phyloP scores from a whole-genome alignment of 2,113 vertebrate species.

The Antennarius striatus region DNA sequence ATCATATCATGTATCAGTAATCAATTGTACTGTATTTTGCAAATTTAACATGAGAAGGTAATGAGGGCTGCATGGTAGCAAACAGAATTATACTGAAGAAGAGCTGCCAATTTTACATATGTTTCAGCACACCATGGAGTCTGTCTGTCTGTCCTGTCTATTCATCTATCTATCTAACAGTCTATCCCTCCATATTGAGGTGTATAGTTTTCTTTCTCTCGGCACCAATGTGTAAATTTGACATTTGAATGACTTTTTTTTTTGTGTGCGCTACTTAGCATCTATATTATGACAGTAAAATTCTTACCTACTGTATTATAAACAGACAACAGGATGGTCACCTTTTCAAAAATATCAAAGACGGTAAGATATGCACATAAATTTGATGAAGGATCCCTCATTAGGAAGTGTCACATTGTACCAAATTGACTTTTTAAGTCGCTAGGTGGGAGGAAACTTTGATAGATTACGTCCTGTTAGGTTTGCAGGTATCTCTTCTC shows the following conservation, averaged over 20 bases:
- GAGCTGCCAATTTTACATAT: too few species aligned
- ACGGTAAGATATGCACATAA: slow-evolving; percentile 4
- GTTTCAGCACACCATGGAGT: neutral
- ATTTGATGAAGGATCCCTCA: slow-evolving; percentile 14
- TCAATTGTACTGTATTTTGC: slow-evolving; percentile 26
- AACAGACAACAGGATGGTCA: slow-evolving; percentile 40
- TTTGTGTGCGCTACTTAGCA: slow-evolving; percentile 22
- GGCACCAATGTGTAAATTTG: slow-evolving; percentile 46
- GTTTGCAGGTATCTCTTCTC: slow-evolving; percentile 9
- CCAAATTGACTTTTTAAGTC: slow-evolving; percentile 32
- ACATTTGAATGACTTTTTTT: slow-evolving; percentile 44
- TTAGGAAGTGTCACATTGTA: slow-evolving; percentile 32
- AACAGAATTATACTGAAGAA: too few species aligned
- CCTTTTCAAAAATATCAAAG: slow-evolving; percentile 24
- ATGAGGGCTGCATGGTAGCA: neutral
- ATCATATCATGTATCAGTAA: neutral
- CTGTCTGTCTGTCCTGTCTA: slow-evolving; percentile 4
- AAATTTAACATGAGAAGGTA: slow-evolving; percentile 6
- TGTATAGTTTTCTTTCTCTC: neutral
- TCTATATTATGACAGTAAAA: slow-evolving; percentile 27
- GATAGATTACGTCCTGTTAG: slow-evolving; percentile 54
- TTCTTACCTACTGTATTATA: slow-evolving; percentile 24
- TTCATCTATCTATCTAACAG: neutral
- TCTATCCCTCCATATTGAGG: slow-evolving; percentile 8
- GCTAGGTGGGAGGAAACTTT: slow-evolving; percentile 48